Evolutionary conservation across 2,113 vertebrate genomes (phyloP), one percentile per base, ranked within the genome.

Genomic region (Epinephelus fuscoguttatus): DNA sequence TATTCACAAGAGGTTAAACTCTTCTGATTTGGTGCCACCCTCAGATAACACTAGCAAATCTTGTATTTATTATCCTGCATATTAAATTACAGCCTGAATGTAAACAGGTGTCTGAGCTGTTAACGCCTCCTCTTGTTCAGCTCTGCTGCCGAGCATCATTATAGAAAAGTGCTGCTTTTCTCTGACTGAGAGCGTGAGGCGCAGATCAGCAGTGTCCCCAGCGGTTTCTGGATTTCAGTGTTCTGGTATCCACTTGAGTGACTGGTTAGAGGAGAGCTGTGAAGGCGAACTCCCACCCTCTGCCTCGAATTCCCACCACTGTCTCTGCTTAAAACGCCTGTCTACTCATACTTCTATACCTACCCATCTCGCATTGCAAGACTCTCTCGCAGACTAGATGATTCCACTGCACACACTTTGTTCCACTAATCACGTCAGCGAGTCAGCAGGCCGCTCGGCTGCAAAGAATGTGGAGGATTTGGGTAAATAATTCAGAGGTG

Each of bases 371-470:
- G 18, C 77, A 80, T 80, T 62, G 60, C 73, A 27, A 56, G 74
- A 71, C 84, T 80, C 63, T 71, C 64, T 83, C 70, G 9, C 68
- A 69, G 82, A 66, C 71, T 13, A 70, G 71, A 80, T 62, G 76
- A 82, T 86, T 84, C 63, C 47, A 49, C 47, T n/a, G 68, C 62
- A 45, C 70, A 42, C 62, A 67, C 75, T 76, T 82, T 83, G 79
- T 86, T 89, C 80, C 81, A 8, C 81, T 89, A 85, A 89, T 92
- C 88, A 88, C 81, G 76, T 87, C 82, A 84, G 84, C 59, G 9
- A 82, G 78, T 71, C 84, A 79, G 84, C 76, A 14, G 85, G 71
- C 52, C 53, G 45, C 76, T 82, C 40, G 6, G 67, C 62, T 10
- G 81, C 53, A 59, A 62, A 79, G 75, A 78, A 86, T 69, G 68